Evolutionary conservation across 1,140 invertebrate species (phyloP), one percentile per base, ranked within the genome.

Genomic region (Bradynema listronoti): DNA sequence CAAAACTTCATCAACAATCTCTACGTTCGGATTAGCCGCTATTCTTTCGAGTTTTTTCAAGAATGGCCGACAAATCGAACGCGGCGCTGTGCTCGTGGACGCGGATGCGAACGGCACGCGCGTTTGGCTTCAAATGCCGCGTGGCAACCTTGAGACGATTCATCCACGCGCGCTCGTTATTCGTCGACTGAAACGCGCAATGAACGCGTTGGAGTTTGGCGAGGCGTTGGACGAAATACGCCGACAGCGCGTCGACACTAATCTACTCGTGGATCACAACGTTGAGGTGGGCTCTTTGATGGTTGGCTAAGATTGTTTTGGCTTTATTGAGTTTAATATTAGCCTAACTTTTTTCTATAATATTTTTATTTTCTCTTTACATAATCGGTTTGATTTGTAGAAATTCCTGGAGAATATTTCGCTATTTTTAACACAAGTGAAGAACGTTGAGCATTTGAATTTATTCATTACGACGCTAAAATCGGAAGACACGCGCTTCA

Each of bases 131-230:
- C 90, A 94, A 82, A 85, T 92, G 85, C 90, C 90, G 0, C 82
- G 91, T 64, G 91, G 91, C 9, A 95, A 94, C 81, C 78, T 94
- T 27, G 91, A 95, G 80, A 84, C 84, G 9, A 87, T 93, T 50
- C 84, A 89, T 76, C 91, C 90, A 0, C 81, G 90, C 65, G 81
- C 86, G 14, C 78, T 94, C 3, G 84, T 87, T 0, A 69, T 94
- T 0, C 81, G 85, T 60, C 81, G 84, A 22, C 83, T 90, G 30
- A 84, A 84, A 32, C 79, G 82, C 43, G 78, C 84, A 49, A 79
- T 93, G 1, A 82, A 88, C 58, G 71, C 77, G 79, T 81, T 71
- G 46, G 65, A 68, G 16, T 58, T 51, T 53, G 41, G 29, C n/a
- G 34, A 62, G 55, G 88, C 88, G 0, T 87, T 91, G 77, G 80